Percentiles rank a stretch among this genome's conserved stretches.
These are phyloP conservation scores for Sarcophilus harrisii DNA, from an alignment of 2,797 vertebrate species.

Conservation along the genomic window DNA sequence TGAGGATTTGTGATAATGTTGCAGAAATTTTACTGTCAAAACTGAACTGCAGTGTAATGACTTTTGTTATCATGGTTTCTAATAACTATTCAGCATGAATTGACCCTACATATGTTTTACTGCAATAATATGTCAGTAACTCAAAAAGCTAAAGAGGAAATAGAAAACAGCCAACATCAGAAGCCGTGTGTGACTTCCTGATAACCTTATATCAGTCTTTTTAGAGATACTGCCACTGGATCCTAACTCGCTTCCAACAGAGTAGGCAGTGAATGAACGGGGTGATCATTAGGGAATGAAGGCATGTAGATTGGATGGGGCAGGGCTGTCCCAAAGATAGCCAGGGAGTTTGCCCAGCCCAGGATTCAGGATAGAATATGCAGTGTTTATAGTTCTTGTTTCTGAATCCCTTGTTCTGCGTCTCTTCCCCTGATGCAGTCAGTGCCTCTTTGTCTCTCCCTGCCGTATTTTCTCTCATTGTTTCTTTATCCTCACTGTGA, in stretches of 20 bases:
- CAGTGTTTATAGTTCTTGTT: not conserved
- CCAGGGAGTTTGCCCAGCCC: not conserved
- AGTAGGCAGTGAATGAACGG: not conserved
- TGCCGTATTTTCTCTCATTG: not conserved
- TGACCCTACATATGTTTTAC: slow-evolving; percentile 89
- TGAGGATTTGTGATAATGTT: slow-evolving; percentile 91
- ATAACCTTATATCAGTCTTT: not conserved
- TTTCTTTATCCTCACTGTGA: not conserved
- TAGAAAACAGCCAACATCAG: slow-evolving; percentile 61
- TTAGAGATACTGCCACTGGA: slow-evolving; percentile 45
- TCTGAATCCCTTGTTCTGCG: not conserved
- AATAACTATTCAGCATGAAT: slow-evolving; percentile 88
- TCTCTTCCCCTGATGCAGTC: not conserved
- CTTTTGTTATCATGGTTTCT: slow-evolving; percentile 90
- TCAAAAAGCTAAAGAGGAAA: slow-evolving; percentile 76
- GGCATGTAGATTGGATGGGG: not conserved
- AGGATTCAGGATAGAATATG: not conserved
- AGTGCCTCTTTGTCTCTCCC: not conserved
- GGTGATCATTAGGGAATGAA: not conserved
- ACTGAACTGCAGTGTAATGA: slow-evolving; percentile 89
- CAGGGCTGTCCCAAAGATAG: not conserved
- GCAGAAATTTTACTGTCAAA: slow-evolving; percentile 92
- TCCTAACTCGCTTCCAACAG: slow-evolving; percentile 39
- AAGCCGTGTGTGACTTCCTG: slow-evolving; percentile 24
- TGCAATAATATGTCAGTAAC: slow-evolving; percentile 84